A percentile compares a stretch with the other conserved stretches of the same genome.
Evolutionary conservation across 2,797 vertebrate species (phyloP).

Genomic region (Euthynnus affinis): DNA sequence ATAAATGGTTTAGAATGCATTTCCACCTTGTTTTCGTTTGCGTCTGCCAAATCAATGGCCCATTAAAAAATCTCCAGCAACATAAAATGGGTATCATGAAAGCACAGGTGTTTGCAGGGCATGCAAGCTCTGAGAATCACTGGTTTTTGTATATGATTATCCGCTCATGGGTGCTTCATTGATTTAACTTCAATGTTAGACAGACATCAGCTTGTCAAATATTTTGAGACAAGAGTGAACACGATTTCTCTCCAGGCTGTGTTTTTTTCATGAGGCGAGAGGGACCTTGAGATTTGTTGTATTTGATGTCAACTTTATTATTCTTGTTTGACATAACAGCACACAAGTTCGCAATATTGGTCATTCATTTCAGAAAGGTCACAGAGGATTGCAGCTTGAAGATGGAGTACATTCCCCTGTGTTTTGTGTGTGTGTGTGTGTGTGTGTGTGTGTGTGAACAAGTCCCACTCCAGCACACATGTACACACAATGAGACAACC

Average conservation of each 20-base stretch:
- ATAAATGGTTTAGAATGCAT: slow-evolving; percentile 72
- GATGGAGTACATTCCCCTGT: neutral
- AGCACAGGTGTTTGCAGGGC: slow-evolving; percentile 44
- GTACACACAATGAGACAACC: slow-evolving; percentile 25
- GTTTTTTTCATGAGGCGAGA: neutral
- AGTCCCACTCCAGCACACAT: neutral
- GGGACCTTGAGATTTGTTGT: slow-evolving; percentile 9
- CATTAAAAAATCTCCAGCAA: slow-evolving; percentile 65
- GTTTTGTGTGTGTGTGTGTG: neutral
- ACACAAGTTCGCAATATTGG: neutral
- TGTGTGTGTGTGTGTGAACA: slow-evolving; percentile 1
- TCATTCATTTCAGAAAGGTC: slow-evolving; percentile 2
- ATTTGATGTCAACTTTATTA: slow-evolving; percentile 28
- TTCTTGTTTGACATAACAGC: neutral
- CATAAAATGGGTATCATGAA: slow-evolving; percentile 59
- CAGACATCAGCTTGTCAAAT: slow-evolving; percentile 22
- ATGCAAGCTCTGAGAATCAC: slow-evolving; percentile 1
- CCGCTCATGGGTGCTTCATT: neutral
- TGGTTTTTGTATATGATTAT: slow-evolving; percentile 11
- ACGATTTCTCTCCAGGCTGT: neutral
- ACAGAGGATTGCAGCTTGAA: neutral
- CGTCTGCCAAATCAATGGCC: slow-evolving; percentile 67
- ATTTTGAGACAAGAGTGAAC: slow-evolving; percentile 30
- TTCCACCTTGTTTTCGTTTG: slow-evolving; percentile 72
- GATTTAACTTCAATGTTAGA: slow-evolving; percentile 38